Conservation (phyloP, 2,797 vertebrate species). For the Sebastes jordani region DNA sequence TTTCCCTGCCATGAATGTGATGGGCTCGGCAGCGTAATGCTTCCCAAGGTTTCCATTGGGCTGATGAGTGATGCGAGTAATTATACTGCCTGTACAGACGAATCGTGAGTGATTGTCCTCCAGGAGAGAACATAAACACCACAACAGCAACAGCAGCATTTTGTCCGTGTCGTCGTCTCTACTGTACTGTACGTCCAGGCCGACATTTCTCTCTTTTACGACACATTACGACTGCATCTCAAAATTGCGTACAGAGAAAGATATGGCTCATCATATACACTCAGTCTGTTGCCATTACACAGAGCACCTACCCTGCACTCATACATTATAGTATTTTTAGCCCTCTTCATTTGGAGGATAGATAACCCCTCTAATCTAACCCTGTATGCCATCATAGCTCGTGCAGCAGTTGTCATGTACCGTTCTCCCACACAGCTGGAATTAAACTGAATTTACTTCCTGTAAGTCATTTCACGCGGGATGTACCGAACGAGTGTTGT, state of each 20-base stretch:
- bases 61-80: constrained; percentile 65
- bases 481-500: constrained; percentile 1
- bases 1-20: constrained; percentile 26
- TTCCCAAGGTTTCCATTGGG: constrained; percentile 61
- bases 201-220: constrained; percentile 15
- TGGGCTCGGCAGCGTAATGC: constrained; percentile 41
- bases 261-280: background rate
- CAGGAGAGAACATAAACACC: constrained; percentile 18
- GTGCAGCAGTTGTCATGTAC: background rate
- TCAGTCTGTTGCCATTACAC: background rate
- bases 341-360: background rate
- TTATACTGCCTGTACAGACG: constrained; percentile 49
- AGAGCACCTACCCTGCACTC: background rate
- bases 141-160: constrained; percentile 15
- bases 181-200: background rate
- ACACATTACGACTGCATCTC: background rate
- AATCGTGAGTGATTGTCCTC: constrained; percentile 59
- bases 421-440: background rate
- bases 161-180: background rate
- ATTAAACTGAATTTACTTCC: constrained; percentile 26
- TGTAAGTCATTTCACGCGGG: constrained; percentile 17
- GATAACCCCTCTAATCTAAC: background rate
- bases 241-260: background rate
- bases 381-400: background rate
- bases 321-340: constrained; percentile 12